phyloP scores from a whole-genome alignment of 2,113 vertebrate genomes.

The Labrus mixtus region DNA sequence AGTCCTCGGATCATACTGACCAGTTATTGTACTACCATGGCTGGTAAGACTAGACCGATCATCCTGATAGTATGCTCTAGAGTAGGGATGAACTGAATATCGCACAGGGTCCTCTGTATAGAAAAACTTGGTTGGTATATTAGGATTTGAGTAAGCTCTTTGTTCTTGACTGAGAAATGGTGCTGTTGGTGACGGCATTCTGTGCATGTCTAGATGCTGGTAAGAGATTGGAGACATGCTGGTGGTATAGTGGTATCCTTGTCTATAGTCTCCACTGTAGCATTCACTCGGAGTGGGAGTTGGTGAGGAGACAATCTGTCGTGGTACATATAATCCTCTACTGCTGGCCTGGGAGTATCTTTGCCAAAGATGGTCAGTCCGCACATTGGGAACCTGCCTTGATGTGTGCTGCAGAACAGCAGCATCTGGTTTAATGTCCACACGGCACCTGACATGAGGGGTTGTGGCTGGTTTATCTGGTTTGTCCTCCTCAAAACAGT shows the following conservation, averaged over 20 bases:
- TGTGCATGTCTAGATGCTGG: conserved; percentile 81
- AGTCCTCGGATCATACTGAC: conserved; percentile 83
- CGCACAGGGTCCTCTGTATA: conserved; percentile 88
- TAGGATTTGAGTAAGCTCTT: conserved; percentile 86
- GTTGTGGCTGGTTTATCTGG: conserved; percentile 79
- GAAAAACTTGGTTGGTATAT: conserved; percentile 91
- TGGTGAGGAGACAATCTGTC: conserved; percentile 84
- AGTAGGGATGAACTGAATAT: conserved; percentile 80
- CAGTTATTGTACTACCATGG: conserved; percentile 81
- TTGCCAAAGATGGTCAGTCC: conserved; percentile 82
- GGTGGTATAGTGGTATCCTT: conserved; percentile 81
- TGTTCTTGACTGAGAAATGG: conserved; percentile 85
- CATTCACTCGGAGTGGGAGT: conserved; percentile 92
- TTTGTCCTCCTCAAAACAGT: conserved; percentile 87
- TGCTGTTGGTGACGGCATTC: conserved; percentile 82
- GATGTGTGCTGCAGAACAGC: conserved; percentile 88
- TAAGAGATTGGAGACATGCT: conserved; percentile 83
- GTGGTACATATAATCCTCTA: conserved; percentile 87
- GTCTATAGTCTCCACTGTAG: conserved; percentile 89
- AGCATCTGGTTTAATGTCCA: conserved; percentile 95
- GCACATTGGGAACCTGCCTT: conserved; percentile 73
- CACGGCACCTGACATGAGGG: conserved; percentile 92
- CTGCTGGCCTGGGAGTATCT: conserved; percentile 80
- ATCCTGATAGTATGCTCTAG: conserved; percentile 86
- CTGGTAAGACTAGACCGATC: conserved; percentile 80